A percentile compares a stretch with the other conserved stretches of the same genome.
phyloP scores from a whole-genome alignment of 2,888 invertebrate species.

The Escarpia spicata region DNA sequence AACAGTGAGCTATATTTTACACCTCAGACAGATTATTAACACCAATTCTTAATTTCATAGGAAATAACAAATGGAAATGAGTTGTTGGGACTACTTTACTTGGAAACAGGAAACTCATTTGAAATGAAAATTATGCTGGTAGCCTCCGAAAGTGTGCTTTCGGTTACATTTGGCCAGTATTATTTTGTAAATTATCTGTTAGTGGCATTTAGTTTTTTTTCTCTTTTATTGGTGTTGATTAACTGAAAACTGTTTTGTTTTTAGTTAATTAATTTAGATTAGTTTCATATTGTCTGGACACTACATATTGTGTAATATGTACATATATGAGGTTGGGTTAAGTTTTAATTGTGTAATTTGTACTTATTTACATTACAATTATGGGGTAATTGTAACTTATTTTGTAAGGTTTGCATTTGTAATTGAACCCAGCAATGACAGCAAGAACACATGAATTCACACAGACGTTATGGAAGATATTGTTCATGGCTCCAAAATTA shows the following conservation, averaged over 20 bases:
- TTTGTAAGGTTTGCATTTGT: no score
- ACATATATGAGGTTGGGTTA: neutral
- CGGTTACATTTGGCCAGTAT: neutral
- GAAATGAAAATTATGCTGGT: neutral
- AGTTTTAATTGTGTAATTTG: no score
- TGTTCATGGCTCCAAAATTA: no score
- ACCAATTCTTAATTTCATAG: neutral
- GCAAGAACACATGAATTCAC: no score
- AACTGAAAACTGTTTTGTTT: neutral
- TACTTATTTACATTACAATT: no score
- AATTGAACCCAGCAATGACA: no score
- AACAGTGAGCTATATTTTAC: neutral
- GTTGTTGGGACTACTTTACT: neutral
- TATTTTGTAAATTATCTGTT: neutral
- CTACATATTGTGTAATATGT: neutral
- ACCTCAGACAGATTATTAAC: neutral
- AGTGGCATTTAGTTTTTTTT: neutral
- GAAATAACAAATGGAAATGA: neutral
- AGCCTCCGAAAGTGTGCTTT: neutral
- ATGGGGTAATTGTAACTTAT: no score
- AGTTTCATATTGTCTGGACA: neutral
- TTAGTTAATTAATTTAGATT: neutral
- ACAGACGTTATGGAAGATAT: no score
- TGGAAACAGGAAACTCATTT: neutral
- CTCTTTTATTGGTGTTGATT: no score